Conservation (phyloP, 2,797 vertebrate species). For the Bradypodion pumilum region DNA sequence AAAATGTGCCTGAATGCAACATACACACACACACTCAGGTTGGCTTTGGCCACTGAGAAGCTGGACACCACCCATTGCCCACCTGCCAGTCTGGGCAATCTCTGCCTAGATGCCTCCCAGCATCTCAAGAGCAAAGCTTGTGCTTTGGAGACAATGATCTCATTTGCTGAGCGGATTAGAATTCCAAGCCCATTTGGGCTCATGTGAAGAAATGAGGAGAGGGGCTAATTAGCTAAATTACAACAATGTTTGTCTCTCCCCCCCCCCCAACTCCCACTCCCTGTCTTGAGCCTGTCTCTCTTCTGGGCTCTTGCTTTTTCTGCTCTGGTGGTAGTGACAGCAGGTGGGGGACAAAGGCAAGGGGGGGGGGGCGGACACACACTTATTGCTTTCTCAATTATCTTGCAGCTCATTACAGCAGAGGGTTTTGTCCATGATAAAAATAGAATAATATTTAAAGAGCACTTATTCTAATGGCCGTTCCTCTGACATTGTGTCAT, state of each 20-base stretch:
- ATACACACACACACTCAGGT: no score
- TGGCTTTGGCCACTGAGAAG: not conserved
- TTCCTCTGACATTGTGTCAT: not conserved
- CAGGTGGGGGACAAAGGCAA: not conserved
- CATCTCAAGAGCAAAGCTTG: constrained; percentile 24
- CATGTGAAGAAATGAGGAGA: constrained; percentile 48
- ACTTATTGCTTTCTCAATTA: not conserved
- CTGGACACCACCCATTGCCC: no score
- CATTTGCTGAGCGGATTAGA: constrained; percentile 63
- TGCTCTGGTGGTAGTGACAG: not conserved
- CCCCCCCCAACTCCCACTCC: not conserved
- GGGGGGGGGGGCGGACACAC: accelerated
- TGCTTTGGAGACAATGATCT: constrained; percentile 59
- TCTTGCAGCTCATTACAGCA: not conserved
- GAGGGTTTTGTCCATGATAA: constrained; percentile 2
- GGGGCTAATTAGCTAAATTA: constrained; percentile 55
- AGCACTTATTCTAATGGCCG: constrained; percentile 8
- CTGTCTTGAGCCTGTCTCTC: not conserved
- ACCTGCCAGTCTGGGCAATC: not conserved
- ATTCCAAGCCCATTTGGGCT: constrained; percentile 57
- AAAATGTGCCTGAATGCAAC: no score
- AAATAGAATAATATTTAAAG: constrained; percentile 32
- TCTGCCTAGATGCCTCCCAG: constrained; percentile 19
- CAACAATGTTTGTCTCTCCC: not conserved
- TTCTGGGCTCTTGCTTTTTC: not conserved